phyloP scores from a whole-genome alignment of 2,113 vertebrate genomes.

The Poecile atricapillus region DNA sequence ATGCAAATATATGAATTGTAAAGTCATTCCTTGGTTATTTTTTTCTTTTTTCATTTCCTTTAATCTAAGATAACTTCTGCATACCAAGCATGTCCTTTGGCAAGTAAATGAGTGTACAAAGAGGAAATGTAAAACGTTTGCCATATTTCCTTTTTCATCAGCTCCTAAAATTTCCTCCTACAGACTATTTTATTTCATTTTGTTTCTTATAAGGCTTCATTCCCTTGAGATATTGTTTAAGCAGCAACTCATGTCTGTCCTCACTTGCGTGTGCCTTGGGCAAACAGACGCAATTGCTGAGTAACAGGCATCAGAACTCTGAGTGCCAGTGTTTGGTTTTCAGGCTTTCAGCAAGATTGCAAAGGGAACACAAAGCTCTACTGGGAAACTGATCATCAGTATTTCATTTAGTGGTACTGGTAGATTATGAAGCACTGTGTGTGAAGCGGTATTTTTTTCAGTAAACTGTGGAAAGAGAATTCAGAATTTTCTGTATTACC shows the following conservation, averaged over 20 bases:
- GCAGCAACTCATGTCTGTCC: not conserved
- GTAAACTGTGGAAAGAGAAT: not conserved
- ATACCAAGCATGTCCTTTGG: not conserved
- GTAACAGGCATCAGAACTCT: constrained; percentile 15
- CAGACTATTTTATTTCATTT: not conserved
- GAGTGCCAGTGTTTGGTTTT: constrained; percentile 32
- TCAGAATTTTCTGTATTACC: not conserved
- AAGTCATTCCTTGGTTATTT: not conserved
- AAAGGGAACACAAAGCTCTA: constrained; percentile 15
- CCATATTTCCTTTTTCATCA: not conserved
- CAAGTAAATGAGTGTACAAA: not conserved
- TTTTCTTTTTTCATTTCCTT: not conserved
- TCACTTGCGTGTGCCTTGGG: not conserved
- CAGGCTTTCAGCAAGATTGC: constrained; percentile 39
- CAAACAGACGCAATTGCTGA: not conserved
- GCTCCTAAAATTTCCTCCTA: not conserved
- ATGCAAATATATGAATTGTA: not conserved
- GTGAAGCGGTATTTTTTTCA: not conserved
- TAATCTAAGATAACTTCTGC: not conserved
- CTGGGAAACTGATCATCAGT: constrained; percentile 28
- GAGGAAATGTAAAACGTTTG: not conserved
- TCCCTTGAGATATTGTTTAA: constrained; percentile 9
- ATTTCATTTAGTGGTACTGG: constrained; percentile 9
- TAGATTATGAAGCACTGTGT: constrained; percentile 10
- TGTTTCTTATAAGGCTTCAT: not conserved